Evolutionary conservation across 2,888 invertebrate species (phyloP).

Genomic region (Macrosoma leucophasiata): DNA sequence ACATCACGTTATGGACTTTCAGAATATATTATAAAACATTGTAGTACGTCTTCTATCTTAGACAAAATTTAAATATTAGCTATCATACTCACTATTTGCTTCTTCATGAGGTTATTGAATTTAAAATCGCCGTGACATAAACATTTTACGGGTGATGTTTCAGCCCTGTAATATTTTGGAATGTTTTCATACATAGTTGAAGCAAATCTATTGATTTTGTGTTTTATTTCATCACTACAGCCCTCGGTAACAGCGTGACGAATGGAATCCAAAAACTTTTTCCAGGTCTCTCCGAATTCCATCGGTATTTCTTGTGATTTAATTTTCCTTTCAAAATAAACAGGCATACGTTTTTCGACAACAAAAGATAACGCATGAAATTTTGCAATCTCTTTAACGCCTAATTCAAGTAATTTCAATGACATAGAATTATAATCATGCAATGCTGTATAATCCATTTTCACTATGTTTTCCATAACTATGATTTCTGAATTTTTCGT

Average conservation of each 20-base stretch:
- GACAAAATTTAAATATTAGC: no score
- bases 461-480: constrained; percentile 40
- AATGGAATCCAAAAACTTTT: constrained; percentile 24
- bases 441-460: constrained; percentile 35
- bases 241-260: constrained; percentile 20
- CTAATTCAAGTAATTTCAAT: constrained; percentile 36
- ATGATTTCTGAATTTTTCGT: constrained; percentile 35
- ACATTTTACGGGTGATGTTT: constrained; percentile 23
- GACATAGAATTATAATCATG: constrained; percentile 37
- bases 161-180: constrained; percentile 28
- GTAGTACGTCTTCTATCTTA: no score
- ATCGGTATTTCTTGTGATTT: constrained; percentile 21
- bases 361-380: constrained; percentile 44
- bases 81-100: constrained; percentile 43
- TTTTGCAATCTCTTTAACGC: constrained; percentile 41
- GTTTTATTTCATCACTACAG: constrained; percentile 28
- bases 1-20: no score
- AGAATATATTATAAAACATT: no score
- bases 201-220: constrained; percentile 26
- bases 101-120: constrained; percentile 42
- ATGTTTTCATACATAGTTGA: constrained; percentile 26
- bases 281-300: constrained; percentile 31
- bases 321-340: constrained; percentile 35
- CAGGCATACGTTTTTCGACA: constrained; percentile 31
- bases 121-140: constrained; percentile 51